These are phyloP conservation scores for Arenaria interpres DNA, from an alignment of 2,113 vertebrate genomes.

Conservation along the genomic window DNA sequence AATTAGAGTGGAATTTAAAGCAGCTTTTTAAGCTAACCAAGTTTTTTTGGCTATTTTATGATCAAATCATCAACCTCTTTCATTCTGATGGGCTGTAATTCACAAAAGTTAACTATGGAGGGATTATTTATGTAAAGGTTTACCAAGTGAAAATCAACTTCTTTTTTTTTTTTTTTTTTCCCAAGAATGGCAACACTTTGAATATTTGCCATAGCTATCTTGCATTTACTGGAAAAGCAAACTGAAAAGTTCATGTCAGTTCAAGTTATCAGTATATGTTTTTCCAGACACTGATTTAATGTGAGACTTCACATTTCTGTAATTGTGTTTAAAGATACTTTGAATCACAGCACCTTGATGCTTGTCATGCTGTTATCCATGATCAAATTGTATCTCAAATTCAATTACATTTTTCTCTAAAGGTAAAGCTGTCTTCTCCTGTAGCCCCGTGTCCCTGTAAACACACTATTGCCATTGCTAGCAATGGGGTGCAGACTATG, in stretches of 20 bases:
- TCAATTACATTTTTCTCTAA: not conserved
- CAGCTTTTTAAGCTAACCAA: not conserved
- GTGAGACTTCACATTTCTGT: not conserved
- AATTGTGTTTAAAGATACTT: not conserved
- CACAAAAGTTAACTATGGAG: not conserved
- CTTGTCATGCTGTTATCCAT: not conserved
- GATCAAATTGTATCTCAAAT: not conserved
- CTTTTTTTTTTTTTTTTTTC: not conserved
- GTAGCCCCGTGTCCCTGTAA: not conserved
- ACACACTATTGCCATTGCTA: not conserved
- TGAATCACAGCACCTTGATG: not conserved
- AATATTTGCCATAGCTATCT: not conserved
- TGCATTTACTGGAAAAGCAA: not conserved
- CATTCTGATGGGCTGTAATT: not conserved
- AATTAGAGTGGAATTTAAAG: not conserved
- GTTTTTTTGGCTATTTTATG: not conserved
- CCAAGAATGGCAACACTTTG: not conserved
- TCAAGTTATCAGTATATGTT: not conserved
- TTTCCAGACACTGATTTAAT: not conserved
- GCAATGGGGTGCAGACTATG: not conserved
- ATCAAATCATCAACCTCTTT: not conserved
- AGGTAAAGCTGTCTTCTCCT: not conserved
- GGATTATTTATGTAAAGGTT: not conserved
- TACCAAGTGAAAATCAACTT: not conserved
- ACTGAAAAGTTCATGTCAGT: not conserved